Evolutionary conservation across 2,113 vertebrate genomes (phyloP), one percentile per base, ranked within the genome.

Genomic region (Sinocyclocheilus rhinocerous): DNA sequence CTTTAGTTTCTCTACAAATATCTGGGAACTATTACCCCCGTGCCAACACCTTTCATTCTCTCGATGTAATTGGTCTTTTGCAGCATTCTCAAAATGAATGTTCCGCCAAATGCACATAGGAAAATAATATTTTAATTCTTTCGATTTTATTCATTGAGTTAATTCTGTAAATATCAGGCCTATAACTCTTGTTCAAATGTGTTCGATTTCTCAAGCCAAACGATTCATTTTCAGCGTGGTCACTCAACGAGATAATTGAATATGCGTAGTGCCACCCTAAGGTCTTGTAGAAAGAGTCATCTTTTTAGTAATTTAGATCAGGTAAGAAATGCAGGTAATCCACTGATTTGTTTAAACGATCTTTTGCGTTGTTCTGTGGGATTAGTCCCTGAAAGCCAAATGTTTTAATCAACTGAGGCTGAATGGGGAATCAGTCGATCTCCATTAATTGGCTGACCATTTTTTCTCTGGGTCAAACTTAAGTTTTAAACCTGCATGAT

Each of bases 1-100:
- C 95, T 96, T 96, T 94, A 91, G 95, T 95, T 93, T 92, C 88
- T 92, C 90, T 91, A 92, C 76, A 70, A 84, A 84, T 36, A 83
- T 42, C 39, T 45, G 18, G 45, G 12, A 69, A 36, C n/a, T n/a
- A 59, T 22, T 52, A 55, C 16, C 20, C 36, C 20, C 8, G 9
- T 55, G 26, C 48, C 4, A 76, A n/a, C 59, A 48, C 36, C 9
- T 81, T 65, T 48, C 13, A 65, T 45, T 52, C 16, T 65, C 2
- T 55, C 26, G n/a, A 29, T 52, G 26, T 36, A 79, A 61, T 61
- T 79, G 29, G 4, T 20, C n/a, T 45, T 84, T 29, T 57, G 50
- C 16, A 12, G 50, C 4, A 20, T 57, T 59, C 20, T 81, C 3
- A n/a, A 81, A 81, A 67, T 8, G 13, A n/a, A 42, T 15, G 10